Base-by-base conservation (phyloP, 64 coral and sea anemone species). In the Pocillopora damicornis region DNA sequence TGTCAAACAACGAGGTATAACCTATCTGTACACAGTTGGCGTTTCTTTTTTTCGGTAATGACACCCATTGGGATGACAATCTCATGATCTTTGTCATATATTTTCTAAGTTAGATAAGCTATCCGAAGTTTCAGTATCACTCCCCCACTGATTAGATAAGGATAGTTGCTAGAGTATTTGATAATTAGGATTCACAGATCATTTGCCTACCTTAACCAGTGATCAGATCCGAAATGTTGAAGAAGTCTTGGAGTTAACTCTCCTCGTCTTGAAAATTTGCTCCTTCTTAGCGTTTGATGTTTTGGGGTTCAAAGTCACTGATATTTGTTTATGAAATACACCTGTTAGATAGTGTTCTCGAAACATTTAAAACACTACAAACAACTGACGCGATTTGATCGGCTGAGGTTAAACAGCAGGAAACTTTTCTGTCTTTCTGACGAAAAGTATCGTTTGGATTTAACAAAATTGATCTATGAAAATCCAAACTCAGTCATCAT, bases 321-420 rank as follows among this genome's bases (percentile, higher is more conserved):
- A 71, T 11, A 23, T 23, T 71, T 71, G 18, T n/a, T 71, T 71
- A 20, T 4, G 22, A 71, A 23, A 71, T 11, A 71, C 20, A 71
- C 20, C 22, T 30, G 42, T 36, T 56, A 18, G 12, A 58, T 14
- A 15, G 1, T 11, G 15, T 73, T 85, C 81, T 17, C 42, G 42
- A 51, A 51, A 22, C 6, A 37, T 45, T 56, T 85, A 20, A 11
- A 58, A 35, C 11, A 85, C 36, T 25, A 69, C 58, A 7, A 85
- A 83, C 57, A 58, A 58, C 2, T 67, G 18, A n/a, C 38, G 11
- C 25, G 38, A 72, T 77, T 85, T 85, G 37, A 72, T 85, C 71
- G 81, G 64, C 42, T 23, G 45, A 8, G 35, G 56, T 6, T 13
- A 18, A 13, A 71, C 10, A 42, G 57, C 63, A 85, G n/a, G 65